Evolutionary conservation across 1,140 invertebrate genomes (phyloP).

Genomic region (Drosophila teissieri): DNA sequence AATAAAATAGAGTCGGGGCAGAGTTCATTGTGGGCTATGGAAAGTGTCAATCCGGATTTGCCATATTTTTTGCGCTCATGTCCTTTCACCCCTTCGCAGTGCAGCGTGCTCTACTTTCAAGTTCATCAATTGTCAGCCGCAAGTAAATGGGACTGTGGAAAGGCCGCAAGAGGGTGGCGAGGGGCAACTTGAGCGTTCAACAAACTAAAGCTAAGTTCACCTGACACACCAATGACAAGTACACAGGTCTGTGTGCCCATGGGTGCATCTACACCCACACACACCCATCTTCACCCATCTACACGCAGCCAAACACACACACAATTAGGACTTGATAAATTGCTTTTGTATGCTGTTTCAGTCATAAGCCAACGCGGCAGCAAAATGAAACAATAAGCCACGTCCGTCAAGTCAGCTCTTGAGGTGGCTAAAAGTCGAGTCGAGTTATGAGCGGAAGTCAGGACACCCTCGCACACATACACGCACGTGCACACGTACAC

Average conservation of each 20-base stretch:
- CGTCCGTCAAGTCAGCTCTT: constrained; percentile 78
- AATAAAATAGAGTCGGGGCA: constrained; percentile 56
- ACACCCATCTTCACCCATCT: background rate
- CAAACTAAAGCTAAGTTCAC: constrained; percentile 69
- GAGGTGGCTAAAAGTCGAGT: constrained; percentile 75
- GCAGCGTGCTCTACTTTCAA: constrained; percentile 39
- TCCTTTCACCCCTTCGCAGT: background rate
- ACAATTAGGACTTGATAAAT: constrained; percentile 81
- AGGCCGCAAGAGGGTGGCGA: constrained; percentile 6
- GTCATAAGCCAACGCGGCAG: constrained; percentile 69
- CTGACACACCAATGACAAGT: constrained; percentile 74
- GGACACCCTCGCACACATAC: constrained; percentile 41
- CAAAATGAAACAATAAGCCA: constrained; percentile 82
- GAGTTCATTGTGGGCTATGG: constrained; percentile 50
- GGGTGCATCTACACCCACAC: background rate
- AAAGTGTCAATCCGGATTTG: constrained; percentile 75
- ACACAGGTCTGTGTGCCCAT: constrained; percentile 18
- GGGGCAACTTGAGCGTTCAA: constrained; percentile 60
- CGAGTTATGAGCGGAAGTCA: constrained; percentile 71
- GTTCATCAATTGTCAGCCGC: constrained; percentile 60
- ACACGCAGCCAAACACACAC: constrained; percentile 19
- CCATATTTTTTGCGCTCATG: background rate
- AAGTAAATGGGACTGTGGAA: constrained; percentile 26
- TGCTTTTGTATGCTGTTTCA: constrained; percentile 80
- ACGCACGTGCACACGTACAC: background rate